Evolutionary conservation across 35 echinoderm and acorn worm genomes (phyloP).

Genomic region (Strongylocentrotus purpuratus): DNA sequence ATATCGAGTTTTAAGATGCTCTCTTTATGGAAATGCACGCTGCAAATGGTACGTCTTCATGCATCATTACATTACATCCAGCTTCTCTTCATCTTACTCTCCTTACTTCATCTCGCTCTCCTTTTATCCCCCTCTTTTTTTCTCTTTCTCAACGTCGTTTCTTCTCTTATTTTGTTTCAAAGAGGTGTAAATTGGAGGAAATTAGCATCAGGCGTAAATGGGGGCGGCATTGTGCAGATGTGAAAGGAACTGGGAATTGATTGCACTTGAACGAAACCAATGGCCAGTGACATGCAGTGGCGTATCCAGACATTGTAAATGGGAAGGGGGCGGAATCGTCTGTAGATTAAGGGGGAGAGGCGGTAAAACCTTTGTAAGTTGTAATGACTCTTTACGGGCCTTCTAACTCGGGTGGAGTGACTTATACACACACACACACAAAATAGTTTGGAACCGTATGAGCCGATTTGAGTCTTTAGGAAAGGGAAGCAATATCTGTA

Average conservation of each 20-base stretch:
- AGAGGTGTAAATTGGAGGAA: background rate
- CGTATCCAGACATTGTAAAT: background rate
- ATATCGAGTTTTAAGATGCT: slow-evolving; percentile 34
- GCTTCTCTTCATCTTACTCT: background rate
- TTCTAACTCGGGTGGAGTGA: no score
- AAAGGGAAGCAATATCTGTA: no score
- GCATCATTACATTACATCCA: slow-evolving; percentile 43
- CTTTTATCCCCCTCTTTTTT: background rate
- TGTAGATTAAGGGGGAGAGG: background rate
- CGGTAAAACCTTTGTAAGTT: background rate
- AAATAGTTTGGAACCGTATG: no score
- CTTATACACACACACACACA: no score
- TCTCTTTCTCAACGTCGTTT: background rate
- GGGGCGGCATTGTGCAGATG: background rate
- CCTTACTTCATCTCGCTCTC: background rate
- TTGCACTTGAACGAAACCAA: background rate
- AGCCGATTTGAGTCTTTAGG: no score
- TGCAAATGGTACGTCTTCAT: slow-evolving; percentile 39
- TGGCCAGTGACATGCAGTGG: background rate
- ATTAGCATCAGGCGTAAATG: background rate
- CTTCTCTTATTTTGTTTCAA: background rate
- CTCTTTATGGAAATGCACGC: slow-evolving; percentile 26
- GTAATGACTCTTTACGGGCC: no score
- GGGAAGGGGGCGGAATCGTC: background rate
- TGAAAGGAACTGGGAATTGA: background rate